Percentiles rank a stretch among this genome's conserved stretches.
phyloP scores from a whole-genome alignment of 2,797 vertebrate species.

The Phrynocephalus forsythii region DNA sequence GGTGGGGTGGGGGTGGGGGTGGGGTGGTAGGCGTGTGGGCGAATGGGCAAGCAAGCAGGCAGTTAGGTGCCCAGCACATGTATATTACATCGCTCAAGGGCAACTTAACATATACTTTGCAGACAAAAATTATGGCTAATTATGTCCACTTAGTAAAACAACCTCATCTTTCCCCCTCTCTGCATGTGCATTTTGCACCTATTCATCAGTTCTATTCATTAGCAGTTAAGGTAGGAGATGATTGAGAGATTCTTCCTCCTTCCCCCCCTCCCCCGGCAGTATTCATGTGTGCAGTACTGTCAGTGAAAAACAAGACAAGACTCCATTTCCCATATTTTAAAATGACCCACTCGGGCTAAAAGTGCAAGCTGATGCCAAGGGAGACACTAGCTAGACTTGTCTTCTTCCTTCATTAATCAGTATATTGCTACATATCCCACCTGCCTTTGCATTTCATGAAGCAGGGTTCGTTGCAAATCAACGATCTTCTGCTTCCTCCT shows the following conservation, averaged over 20 bases:
- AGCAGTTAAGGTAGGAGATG: neutral
- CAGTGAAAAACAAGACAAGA: neutral
- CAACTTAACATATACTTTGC: neutral
- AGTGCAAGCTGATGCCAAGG: neutral
- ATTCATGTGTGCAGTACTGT: neutral
- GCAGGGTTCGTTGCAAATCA: neutral
- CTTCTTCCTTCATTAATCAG: neutral
- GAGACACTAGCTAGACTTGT: neutral
- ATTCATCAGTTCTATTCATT: neutral
- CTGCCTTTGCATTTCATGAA: neutral
- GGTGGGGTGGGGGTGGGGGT: no score
- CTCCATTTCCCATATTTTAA: neutral
- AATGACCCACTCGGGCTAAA: neutral
- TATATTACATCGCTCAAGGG: neutral
- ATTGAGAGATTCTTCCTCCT: no score
- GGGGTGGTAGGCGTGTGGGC: no score
- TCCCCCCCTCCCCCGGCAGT: neutral
- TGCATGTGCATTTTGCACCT: neutral
- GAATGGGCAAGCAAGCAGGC: no score
- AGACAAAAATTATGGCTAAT: neutral
- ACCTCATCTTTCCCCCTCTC: no score
- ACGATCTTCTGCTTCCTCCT: neutral
- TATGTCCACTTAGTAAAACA: neutral
- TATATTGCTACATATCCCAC: neutral
- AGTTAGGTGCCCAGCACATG: neutral